Evolutionary conservation across 2,888 invertebrate species (phyloP), one percentile per base, ranked within the genome.

Genomic region (Stictocephala bisonia): DNA sequence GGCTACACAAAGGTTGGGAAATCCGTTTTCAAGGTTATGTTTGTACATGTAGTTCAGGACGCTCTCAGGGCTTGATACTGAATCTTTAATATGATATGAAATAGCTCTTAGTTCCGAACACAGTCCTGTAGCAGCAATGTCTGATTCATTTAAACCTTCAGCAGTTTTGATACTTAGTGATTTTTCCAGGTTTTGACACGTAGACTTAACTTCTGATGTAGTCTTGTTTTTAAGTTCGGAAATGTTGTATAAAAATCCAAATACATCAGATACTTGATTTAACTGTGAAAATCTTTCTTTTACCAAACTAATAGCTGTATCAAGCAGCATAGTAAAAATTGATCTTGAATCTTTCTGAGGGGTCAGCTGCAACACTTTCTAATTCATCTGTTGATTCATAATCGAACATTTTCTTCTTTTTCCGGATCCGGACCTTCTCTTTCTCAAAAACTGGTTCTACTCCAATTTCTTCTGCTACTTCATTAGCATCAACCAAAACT

Each of bases 401-500:
- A 44, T 9, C 9, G 15, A 44, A 44, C 15, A 24, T 3, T 6
- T 3, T 53, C 26, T 53, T 53, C 53, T 27, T 53, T 53, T 53
- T n/a, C n/a, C n/a, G n/a, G n/a, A 26, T 53, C 26, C 7, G 26
- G 13, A 6, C 6, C 26, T 20, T 6, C 6, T 26, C 27, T 26
- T 9, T 20, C 13, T 53, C 53, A 53, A 53, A 53, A 24, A 26
- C 26, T 6, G 26, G 1, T 26, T 4, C 26, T 26, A 53, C 27
- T 24, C 26, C 9, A 20, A 53, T 24, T 26, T 53, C 27, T 53
- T 53, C 53, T 11, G 53, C 53, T 6, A 53, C 18, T 27, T 53
- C 27, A 15, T 15, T 53, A 3, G 53, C 53, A 53, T 53, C 53
- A 26, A 53, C 27, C 26, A 53, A n/a, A n/a, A n/a, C n/a, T n/a